Base-by-base conservation (phyloP, 1,140 invertebrate species). In the Drosophila tani region DNA sequence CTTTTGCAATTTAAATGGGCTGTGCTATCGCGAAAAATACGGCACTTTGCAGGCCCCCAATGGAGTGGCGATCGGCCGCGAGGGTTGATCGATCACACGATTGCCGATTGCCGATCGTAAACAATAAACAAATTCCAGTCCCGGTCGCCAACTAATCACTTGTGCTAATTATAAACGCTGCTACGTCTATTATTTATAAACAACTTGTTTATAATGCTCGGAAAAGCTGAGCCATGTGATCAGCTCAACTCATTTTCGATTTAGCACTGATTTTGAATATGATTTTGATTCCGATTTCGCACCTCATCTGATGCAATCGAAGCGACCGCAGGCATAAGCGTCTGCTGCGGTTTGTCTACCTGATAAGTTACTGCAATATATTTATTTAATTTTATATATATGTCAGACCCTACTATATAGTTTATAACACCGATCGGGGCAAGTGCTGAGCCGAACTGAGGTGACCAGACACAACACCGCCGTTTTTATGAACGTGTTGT, bases 221-320 rank as follows among this genome's bases (percentile, higher is more conserved):
- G 56, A 60, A 51, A 73, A 74, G 21, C 21, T 60, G 29, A 17
- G 24, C 46, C 45, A 43, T 51, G 69, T 40, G 68, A 73, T 73
- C 69, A 71, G 41, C 67, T 71, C 69, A 50, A 59, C 43, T 35
- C 66, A 58, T 49, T 71, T 71, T 59, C 35, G 27, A 59, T 73
- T 59, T 45, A 27, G 19, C 57, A 66, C 45, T 69, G 57, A 40
- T 59, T 24, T 27, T 27, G 51, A 76, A 57, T 49, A 17, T 17
- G 24, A 50, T 27, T 57, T 35, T 51, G 58, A 70, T 66, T 53
- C 21, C 35, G 35, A 75, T 47, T 69, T 66, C 24, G 27, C 46
- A 69, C 66, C 50, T 69, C 56, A 74, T 77, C 82, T 85, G 82
- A 79, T 85, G 82, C 79, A 85, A 85, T 84, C 35, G 57, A 19